Conservation (phyloP, 2,113 vertebrate genomes). For the Pseudopipra pipra region DNA sequence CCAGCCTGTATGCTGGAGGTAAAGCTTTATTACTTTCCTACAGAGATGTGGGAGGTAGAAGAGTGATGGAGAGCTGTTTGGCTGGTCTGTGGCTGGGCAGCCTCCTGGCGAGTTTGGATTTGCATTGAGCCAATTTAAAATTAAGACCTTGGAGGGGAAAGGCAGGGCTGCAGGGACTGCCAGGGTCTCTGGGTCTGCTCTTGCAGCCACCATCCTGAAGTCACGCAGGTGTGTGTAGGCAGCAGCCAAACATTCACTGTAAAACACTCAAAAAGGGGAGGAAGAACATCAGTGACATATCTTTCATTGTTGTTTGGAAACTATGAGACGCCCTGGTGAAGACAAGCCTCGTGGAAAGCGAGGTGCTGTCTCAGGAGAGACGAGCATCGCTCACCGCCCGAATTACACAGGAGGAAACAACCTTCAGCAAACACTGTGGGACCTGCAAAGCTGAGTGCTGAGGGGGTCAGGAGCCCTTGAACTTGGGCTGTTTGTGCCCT, state of each 20-base stretch:
- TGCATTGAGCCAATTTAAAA: neutral
- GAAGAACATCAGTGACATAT: neutral
- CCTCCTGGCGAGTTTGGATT: neutral
- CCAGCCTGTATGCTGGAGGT: neutral
- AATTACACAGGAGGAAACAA: neutral
- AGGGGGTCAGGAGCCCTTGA: neutral
- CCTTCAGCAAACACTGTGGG: neutral
- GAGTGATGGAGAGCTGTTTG: neutral
- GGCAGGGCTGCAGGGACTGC: neutral
- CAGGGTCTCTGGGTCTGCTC: neutral
- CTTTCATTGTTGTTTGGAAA: neutral
- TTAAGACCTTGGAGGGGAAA: neutral
- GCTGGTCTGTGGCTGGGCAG: neutral
- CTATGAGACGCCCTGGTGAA: neutral
- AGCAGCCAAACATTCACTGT: neutral
- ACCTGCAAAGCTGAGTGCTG: neutral
- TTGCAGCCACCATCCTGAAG: neutral
- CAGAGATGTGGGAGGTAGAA: neutral
- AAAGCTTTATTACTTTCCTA: neutral
- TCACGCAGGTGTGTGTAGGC: neutral
- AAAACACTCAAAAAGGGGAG: neutral
- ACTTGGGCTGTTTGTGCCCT: neutral
- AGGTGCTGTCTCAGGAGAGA: neutral
- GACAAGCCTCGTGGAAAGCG: neutral
- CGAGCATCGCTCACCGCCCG: fast-evolving